phyloP scores from a whole-genome alignment of 2,797 vertebrate species.

The Liparis tanakae region DNA sequence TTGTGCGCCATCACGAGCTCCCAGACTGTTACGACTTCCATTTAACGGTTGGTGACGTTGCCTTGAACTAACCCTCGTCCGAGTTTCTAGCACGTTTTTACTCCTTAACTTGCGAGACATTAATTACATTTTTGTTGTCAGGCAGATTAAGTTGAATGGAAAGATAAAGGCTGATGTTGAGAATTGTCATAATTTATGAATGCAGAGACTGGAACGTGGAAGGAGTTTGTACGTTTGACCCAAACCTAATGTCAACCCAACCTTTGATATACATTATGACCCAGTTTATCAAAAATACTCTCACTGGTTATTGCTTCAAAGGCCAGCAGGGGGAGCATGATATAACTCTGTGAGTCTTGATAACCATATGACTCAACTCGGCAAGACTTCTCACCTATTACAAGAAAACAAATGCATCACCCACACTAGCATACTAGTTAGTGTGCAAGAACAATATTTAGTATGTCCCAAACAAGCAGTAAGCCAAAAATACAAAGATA shows the following conservation, averaged over 20 bases:
- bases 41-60: too few relatives aligned
- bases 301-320: neutral
- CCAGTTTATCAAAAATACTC: neutral
- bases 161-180: constrained; percentile 89
- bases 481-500: neutral
- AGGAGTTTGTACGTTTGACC: constrained; percentile 86
- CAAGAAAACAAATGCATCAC: neutral
- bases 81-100: too few relatives aligned
- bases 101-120: too few relatives aligned
- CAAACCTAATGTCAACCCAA: neutral
- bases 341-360: neutral
- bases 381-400: neutral
- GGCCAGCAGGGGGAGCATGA: constrained; percentile 26
- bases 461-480: neutral
- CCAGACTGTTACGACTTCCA: too few relatives aligned
- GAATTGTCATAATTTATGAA: constrained; percentile 88
- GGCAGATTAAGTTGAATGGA: constrained; percentile 92
- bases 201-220: constrained; percentile 92
- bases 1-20: constrained; percentile 90
- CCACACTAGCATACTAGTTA: neutral
- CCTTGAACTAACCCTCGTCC: too few relatives aligned
- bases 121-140: constrained; percentile 28
- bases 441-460: neutral
- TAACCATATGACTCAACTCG: neutral
- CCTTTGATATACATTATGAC: neutral